Base-by-base conservation (phyloP, 2,113 vertebrate genomes). In the Leptodactylus fuscus region DNA sequence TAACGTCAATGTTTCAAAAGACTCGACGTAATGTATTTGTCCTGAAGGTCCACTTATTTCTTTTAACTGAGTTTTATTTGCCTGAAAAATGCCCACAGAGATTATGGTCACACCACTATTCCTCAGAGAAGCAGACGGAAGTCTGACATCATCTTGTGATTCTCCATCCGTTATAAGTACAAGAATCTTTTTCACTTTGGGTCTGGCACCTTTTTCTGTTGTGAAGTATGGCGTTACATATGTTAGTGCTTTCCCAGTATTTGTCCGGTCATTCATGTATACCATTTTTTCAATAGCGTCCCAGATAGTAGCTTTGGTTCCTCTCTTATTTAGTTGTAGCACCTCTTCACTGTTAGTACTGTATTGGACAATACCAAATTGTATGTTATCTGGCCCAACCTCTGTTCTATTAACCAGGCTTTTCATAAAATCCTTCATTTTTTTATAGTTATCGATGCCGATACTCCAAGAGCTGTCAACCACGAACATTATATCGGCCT, bases 391-490 rank as follows among this genome's bases (percentile, higher is more conserved):
- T 9, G 32, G 41, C 8, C 88, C 87, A 44, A 94, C 87, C 70
- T 91, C 88, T 38, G 89, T 88, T 77, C 88, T 91, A 65, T 78
- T 90, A 74, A 92, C 92, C 15, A 93, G 48, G 44, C 76, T 88
- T 38, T 88, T 92, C 91, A 92, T 91, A 67, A 94, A 93, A 1
- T 38, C 76, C 79, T 93, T 93, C 86, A 93, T 92, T 88, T 92
- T 91, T 5, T 1, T 10, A 69, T 92, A 94, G 80, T 93, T 88
- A 2, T 91, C 89, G 18, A 0, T 0, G 38, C 89, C 88, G 60
- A 93, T 92, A 22, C 89, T 93, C 20, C 76, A 83, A 46, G 92
- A 94, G 75, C 91, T 92, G 71, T 93, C 92, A 88, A 93, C 89
- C 51, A 94, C 89, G 84, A 94, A 94, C 84, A 93, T 88, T 83